Evolutionary conservation across 2,888 invertebrate species (phyloP).

Genomic region (Tyria jacobaeae): DNA sequence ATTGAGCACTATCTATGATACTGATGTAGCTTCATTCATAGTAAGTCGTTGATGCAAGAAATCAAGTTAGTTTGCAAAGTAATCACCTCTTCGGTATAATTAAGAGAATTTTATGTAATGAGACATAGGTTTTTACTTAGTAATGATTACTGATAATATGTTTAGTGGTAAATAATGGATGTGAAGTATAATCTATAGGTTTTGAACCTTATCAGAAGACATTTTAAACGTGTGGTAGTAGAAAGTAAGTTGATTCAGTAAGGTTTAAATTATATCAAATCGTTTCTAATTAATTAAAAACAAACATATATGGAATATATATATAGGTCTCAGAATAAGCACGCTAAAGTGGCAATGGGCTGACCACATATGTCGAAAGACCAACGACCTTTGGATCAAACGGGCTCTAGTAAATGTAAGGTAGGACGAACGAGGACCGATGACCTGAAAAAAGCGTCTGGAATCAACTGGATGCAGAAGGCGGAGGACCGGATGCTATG

Average conservation of each 20-base stretch:
- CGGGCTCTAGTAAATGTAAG: too few relatives aligned
- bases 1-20: background rate
- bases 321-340: too few relatives aligned
- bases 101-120: constrained; percentile 49
- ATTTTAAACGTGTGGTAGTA: constrained; percentile 18
- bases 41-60: background rate
- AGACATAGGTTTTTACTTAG: constrained; percentile 47
- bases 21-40: background rate
- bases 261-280: constrained; percentile 1
- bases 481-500: too few relatives aligned
- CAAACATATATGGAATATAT: too few relatives aligned
- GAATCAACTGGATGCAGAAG: too few relatives aligned
- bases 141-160: constrained; percentile 44
- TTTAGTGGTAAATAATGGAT: constrained; percentile 29
- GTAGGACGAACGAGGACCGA: too few relatives aligned
- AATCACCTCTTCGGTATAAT: constrained; percentile 39
- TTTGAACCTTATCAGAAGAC: constrained; percentile 12
- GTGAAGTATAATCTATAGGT: constrained; percentile 19
- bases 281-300: constrained; percentile 5
- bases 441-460: too few relatives aligned
- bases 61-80: constrained; percentile 14
- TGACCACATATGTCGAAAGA: too few relatives aligned
- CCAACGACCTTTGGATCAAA: too few relatives aligned
- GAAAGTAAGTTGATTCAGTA: constrained; percentile 5
- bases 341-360: too few relatives aligned